Evolutionary conservation across 1,140 invertebrate species (phyloP).

Genomic region (Odontomachus brunneus): DNA sequence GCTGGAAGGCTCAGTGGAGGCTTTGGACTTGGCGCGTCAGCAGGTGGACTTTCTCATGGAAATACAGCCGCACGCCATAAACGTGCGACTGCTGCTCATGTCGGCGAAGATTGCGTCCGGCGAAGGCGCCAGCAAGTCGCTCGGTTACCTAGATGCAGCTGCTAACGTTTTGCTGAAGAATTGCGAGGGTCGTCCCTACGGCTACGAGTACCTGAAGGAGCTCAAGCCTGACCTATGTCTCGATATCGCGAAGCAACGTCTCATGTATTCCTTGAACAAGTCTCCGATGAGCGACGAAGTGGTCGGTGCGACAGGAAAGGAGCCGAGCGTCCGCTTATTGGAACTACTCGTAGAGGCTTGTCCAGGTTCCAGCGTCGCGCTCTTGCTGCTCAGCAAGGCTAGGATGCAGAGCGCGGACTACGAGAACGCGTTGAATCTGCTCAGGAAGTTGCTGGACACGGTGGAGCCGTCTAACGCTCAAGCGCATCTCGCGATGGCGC

Average conservation of each 20-base stretch:
- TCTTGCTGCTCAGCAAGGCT: conserved; percentile 92
- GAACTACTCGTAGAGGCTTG: conserved; percentile 91
- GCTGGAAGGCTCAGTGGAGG: conserved; percentile 85
- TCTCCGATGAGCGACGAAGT: conserved; percentile 73
- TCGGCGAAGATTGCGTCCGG: conserved; percentile 88
- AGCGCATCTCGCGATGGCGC: conserved; percentile 94
- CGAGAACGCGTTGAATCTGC: conserved; percentile 87
- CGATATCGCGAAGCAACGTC: conserved; percentile 91
- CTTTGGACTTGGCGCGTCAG: conserved; percentile 90
- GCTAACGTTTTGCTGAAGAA: conserved; percentile 89
- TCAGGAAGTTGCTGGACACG: conserved; percentile 91
- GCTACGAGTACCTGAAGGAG: conserved; percentile 90
- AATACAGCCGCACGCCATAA: conserved; percentile 89
- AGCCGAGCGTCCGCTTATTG: conserved; percentile 89
- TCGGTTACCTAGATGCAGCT: conserved; percentile 90
- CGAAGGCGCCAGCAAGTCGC: conserved; percentile 86
- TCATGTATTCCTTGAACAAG: conserved; percentile 89
- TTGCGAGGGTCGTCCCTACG: conserved; percentile 89
- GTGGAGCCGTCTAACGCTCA: conserved; percentile 92
- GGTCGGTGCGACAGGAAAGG: conserved; percentile 75
- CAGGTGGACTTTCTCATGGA: conserved; percentile 95
- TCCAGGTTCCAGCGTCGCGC: conserved; percentile 91
- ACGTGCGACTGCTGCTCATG: conserved; percentile 88
- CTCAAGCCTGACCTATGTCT: conserved; percentile 95
- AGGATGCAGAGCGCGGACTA: conserved; percentile 92